These are phyloP conservation scores for Aphyosemion australe DNA, from an alignment of 2,113 vertebrate genomes.

Conservation along the genomic window DNA sequence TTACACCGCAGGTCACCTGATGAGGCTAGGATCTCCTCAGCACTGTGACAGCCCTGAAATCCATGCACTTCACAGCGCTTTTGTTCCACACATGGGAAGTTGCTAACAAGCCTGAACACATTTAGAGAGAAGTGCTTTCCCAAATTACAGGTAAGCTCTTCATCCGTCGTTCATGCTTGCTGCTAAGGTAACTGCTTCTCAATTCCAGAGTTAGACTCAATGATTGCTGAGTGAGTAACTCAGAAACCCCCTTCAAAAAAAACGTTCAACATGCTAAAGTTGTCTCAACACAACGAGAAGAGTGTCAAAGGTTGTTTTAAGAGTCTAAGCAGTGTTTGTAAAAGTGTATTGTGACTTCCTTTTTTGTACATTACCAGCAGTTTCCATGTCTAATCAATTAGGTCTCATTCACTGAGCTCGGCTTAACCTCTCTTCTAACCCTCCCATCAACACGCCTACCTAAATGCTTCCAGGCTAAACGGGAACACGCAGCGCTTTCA, in stretches of 20 bases:
- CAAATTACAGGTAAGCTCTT: constrained; percentile 83
- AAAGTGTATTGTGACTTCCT: constrained; percentile 33
- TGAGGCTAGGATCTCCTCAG: constrained; percentile 66
- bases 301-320: constrained; percentile 24
- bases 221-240: neutral
- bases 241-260: constrained; percentile 15
- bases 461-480: constrained; percentile 58
- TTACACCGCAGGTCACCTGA: constrained; percentile 65
- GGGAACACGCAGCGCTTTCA: constrained; percentile 67
- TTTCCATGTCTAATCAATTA: constrained; percentile 66
- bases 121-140: constrained; percentile 73
- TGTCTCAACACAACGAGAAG: constrained; percentile 51
- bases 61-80: constrained; percentile 73
- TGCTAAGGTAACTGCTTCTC: constrained; percentile 64
- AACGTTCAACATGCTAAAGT: constrained; percentile 46
- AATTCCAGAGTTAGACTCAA: constrained; percentile 56
- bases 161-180: constrained; percentile 69
- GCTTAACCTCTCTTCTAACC: constrained; percentile 63
- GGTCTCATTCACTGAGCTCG: constrained; percentile 45
- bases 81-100: constrained; percentile 70
- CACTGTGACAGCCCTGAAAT: constrained; percentile 72
- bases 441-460: constrained; percentile 62
- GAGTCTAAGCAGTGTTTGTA: constrained; percentile 13
- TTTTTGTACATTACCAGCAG: constrained; percentile 13
- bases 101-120: constrained; percentile 80